Evolutionary conservation across 2,888 invertebrate species (phyloP).

Genomic region (Drosophila nr. perissopoda): DNA sequence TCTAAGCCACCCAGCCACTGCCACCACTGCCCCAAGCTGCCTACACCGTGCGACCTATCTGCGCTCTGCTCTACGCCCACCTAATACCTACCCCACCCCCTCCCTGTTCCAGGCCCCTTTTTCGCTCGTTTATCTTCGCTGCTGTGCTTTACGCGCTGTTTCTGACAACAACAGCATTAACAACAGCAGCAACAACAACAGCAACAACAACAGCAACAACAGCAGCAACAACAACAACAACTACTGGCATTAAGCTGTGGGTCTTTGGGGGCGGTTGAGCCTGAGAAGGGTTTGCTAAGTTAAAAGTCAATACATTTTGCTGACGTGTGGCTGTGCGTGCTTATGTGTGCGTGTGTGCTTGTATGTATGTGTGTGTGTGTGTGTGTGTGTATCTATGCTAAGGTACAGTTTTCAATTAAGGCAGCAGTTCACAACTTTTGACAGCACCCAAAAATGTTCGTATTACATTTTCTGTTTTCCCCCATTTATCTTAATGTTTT

Average conservation of each 20-base stretch:
- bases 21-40: background rate
- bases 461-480: conserved; percentile 9
- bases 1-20: background rate
- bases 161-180: conserved; percentile 24
- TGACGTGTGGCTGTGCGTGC: conserved; percentile 62
- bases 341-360: conserved; percentile 1
- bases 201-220: conserved; percentile 7
- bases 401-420: conserved; percentile 79
- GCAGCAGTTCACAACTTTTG: conserved; percentile 71
- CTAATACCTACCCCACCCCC: too few species aligned
- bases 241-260: conserved; percentile 48
- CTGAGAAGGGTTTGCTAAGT: conserved; percentile 62
- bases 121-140: conserved; percentile 55
- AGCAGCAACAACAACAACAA: conserved; percentile 22
- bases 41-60: conserved; percentile 1
- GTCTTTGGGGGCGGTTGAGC: conserved; percentile 13
- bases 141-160: conserved; percentile 44
- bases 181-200: conserved; percentile 3
- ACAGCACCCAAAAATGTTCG: conserved; percentile 55
- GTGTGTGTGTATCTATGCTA: conserved; percentile 44
- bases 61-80: conserved; percentile 1
- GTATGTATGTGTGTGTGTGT: background rate
- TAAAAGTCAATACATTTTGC: conserved; percentile 76
- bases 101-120: background rate
- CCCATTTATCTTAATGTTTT: conserved; percentile 2